Percentiles rank a stretch among this genome's conserved stretches.
phyloP scores from a whole-genome alignment of 2,888 invertebrate genomes.

The Dastarcus helophoroides region DNA sequence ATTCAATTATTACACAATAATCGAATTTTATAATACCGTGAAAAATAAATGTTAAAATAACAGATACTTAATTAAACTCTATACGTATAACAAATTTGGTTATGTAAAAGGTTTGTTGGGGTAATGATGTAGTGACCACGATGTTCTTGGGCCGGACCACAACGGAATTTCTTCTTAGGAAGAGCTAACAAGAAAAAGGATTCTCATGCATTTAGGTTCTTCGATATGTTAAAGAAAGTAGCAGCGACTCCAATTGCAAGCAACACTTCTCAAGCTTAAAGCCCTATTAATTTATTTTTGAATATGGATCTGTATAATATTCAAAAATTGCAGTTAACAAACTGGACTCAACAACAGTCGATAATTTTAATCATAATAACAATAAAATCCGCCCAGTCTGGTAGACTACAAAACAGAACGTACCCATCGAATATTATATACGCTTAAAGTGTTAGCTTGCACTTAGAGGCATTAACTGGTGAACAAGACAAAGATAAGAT shows the following conservation, averaged over 20 bases:
- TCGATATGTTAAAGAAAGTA: neutral
- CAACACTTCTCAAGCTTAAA: constrained; percentile 1
- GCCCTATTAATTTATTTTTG: too few species aligned
- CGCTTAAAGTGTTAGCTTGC: constrained; percentile 24
- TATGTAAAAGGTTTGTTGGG: neutral
- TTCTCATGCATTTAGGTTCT: constrained; percentile 11
- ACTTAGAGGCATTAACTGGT: constrained; percentile 1
- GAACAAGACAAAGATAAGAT: constrained; percentile 11
- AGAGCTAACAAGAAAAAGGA: constrained; percentile 10
- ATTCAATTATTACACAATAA: constrained; percentile 30
- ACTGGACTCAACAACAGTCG: too few species aligned
- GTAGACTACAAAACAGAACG: too few species aligned
- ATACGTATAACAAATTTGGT: neutral
- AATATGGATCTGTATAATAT: too few species aligned
- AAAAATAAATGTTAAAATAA: constrained; percentile 27
- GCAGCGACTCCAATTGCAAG: constrained; percentile 1
- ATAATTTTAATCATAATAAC: too few species aligned
- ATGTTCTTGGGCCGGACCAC: too few species aligned
- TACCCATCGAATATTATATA: too few species aligned
- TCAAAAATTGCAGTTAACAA: too few species aligned
- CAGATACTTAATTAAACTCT: constrained; percentile 20
- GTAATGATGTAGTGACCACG: too few species aligned
- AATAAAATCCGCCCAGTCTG: too few species aligned
- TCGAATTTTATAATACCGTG: constrained; percentile 27
- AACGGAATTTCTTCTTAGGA: too few species aligned